Base-by-base conservation (phyloP, 2,888 invertebrate species). In the Chrysodeixis includens region DNA sequence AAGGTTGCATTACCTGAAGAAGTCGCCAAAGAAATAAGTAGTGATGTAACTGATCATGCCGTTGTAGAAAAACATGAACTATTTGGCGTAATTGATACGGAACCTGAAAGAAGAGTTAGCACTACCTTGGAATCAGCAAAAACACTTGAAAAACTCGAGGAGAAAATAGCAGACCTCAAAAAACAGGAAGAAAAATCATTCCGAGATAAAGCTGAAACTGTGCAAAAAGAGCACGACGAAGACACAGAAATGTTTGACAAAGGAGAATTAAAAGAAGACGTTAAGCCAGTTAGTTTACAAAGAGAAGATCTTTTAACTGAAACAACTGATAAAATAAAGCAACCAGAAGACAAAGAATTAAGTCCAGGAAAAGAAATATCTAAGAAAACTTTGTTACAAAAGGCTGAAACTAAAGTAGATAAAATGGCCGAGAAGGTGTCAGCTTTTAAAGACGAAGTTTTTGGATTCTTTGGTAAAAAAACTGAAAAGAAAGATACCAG, bases 121-220 rank as follows among this genome's bases (percentile, higher is more conserved):
- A 73, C 79, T 0, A 88, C 92, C n/a, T 82, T 91, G 70, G 90
- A 93, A 72, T 88, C 93, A 20, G 90, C 94, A 2, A 93, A 92
- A 81, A 94, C 94, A 7, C 79, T 94, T 66, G 94, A 94, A 88
- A 94, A 92, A 66, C 78, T 94, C 30, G 94, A 94, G 85, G 94
- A 94, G 85, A 94, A 93, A 86, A 90, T 93, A 30, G 84, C 91
- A 3, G 89, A 92, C 63, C 76, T 94, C 35, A 93, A 91, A 74
- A 88, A 84, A 70, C 90, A 86, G 76, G 92, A 90, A 66, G 86
- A 61, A 4, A 56, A 65, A 58, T 16, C n/a, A 61, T 8, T 62
- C 9, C 52, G 44, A 35, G 63, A 61, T 6, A 59, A 62, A 60
- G 32, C 9, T 46, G 72, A 75, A 16, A 44, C 30, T 7, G 62